Base-by-base conservation (phyloP, 1,140 invertebrate genomes). In the Cherax destructor region DNA sequence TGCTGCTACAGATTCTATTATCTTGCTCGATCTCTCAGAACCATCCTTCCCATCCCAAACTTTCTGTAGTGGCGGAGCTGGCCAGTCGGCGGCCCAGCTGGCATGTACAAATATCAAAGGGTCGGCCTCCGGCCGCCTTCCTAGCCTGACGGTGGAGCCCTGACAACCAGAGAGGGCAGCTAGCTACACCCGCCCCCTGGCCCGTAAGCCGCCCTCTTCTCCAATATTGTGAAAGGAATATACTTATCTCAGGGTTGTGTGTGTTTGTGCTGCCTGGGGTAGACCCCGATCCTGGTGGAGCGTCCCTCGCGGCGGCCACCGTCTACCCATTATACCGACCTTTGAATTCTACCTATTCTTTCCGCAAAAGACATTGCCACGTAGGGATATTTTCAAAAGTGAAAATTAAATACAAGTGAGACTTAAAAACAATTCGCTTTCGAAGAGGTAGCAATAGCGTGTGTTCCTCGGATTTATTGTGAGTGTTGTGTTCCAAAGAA, bases 171-270 rank as follows among this genome's bases (percentile, higher is more conserved):
- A n/a, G 69, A 30, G 69, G 6, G 24, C 21, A 56, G 0, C 52
- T 13, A 9, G 9, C 52, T 10, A 56, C 52, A 61, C 50, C 69
- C 74, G 52, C 65, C 52, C 21, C 59, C 72, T 69, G 79, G 69
- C 72, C 41, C 11, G 61, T 81, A 10, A 81, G 80, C 47, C 80
- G 80, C 88, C 88, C 69, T 41, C 30, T 41, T 41, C 30, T 65
- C 79, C 65, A 84, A 49, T 80, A 90, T 76, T 83, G 88, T 84
- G 76, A 83, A 91, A 91, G 83, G 86, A 85, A 91, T 86, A 85
- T 91, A 88, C 89, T 91, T 85, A 91, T 91, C 89, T 91, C 89
- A 91, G 89, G 89, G 89, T 91, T 91, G 89, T 91, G 83, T 91
- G 88, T 91, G 89, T 91, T 91, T 91, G 89, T 91, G 89, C 74